These are phyloP conservation scores for Zaprionus lachaisei DNA, from an alignment of 1,140 invertebrate species.

Conservation along the genomic window DNA sequence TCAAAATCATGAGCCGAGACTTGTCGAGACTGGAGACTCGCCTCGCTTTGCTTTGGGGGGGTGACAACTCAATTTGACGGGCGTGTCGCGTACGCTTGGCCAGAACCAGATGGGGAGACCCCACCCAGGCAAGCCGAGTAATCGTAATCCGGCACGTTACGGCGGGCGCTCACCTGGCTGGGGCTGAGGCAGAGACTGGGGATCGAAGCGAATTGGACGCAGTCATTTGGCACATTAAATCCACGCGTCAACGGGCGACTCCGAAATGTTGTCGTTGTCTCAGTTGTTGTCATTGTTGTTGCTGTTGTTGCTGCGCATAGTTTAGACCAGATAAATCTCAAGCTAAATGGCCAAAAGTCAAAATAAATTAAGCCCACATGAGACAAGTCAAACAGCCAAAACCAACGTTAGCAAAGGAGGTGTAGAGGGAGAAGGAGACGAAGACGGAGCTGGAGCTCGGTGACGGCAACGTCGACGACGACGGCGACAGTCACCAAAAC, in stretches of 20 bases:
- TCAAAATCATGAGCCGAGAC: neutral
- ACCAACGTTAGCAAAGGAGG: neutral
- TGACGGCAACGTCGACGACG: slow-evolving; percentile 45
- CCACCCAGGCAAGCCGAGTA: slow-evolving; percentile 54
- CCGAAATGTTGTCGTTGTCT: slow-evolving; percentile 62
- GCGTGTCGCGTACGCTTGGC: slow-evolving; percentile 41
- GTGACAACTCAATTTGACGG: slow-evolving; percentile 74
- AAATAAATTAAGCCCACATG: slow-evolving; percentile 83
- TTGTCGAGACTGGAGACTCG: slow-evolving; percentile 11
- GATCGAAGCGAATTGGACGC: slow-evolving; percentile 25
- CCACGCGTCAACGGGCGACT: slow-evolving; percentile 71
- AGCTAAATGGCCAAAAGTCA: slow-evolving; percentile 83
- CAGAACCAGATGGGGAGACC: slow-evolving; percentile 48
- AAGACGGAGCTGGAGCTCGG: slow-evolving; percentile 52
- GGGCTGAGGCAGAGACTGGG: neutral
- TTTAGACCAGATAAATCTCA: slow-evolving; percentile 81
- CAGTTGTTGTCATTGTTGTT: slow-evolving; percentile 31
- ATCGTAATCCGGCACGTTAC: slow-evolving; percentile 48
- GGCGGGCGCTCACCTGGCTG: slow-evolving; percentile 39
- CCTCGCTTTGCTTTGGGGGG: slow-evolving; percentile 18
- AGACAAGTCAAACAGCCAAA: slow-evolving; percentile 33
- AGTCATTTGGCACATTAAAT: slow-evolving; percentile 80
- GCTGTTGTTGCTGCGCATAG: slow-evolving; percentile 62
- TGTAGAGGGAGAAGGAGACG: neutral
- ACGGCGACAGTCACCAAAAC: slow-evolving; percentile 66